Base-by-base conservation (phyloP, 2,888 invertebrate genomes). In the Mimumesa dahlbomi region DNA sequence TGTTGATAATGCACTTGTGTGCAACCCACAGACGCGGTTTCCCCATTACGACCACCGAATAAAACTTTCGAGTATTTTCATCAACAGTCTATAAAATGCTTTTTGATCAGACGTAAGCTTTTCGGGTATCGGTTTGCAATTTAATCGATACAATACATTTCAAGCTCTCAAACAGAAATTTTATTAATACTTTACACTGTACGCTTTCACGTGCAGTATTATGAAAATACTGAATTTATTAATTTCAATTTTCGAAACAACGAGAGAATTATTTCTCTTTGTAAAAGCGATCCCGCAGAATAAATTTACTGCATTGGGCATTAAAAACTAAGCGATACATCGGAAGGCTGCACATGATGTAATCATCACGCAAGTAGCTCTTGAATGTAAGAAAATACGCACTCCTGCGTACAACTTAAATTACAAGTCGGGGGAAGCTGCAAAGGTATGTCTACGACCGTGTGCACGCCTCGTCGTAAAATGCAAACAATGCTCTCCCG, bases 401-500 rank as follows among this genome's bases (percentile, higher is more conserved):
- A 45, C 52, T 59, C 56, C 40, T 49, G 21, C 56, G 54, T 50
- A 52, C 46, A 36, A 56, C 59, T 71, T 66, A 56, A 71, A 50
- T 66, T 64, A 64, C 54, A 67, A 29, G 50, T 56, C 38, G 19
- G 31, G 43, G 53, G 63, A 73, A 49, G 45, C 49, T 46, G 43
- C 58, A 14, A 25, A 56, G 53, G 54, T 42, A 58, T 59, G 64
- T 57, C 48, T 43, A 45, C 42, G 54, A 11, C 9, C 36, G 64
- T 59, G 57, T 43, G 57, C 64, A 40, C 52, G 49, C 46, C 52
- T 62, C 56, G 21, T 73, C 67, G 68, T 68, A 82, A 66, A 79
- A 73, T 71, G 57, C 68, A 72, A 79, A 77, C 76, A 82, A 77
- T 76, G 71, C 62, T 59, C 53, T 62, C 75, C 66, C 62, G 59